phyloP scores from a whole-genome alignment of 2,113 vertebrate genomes.

The Chloropsis cyanopogon region DNA sequence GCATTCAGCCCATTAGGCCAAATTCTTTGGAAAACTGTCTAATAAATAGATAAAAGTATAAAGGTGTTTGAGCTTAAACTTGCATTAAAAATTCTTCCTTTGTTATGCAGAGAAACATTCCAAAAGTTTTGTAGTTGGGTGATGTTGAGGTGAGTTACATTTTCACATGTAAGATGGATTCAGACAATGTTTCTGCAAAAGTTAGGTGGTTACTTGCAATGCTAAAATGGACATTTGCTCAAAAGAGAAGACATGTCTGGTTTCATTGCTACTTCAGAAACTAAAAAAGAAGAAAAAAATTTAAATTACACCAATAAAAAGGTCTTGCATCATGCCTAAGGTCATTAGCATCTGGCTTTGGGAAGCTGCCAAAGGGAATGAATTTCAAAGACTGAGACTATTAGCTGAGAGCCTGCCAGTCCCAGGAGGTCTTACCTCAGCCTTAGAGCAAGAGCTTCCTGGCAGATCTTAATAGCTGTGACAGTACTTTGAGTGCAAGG shows the following conservation, averaged over 20 bases:
- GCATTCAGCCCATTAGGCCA: neutral
- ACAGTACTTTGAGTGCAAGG: neutral
- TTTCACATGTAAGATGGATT: neutral
- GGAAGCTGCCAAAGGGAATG: slow-evolving; percentile 61
- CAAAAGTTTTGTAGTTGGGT: neutral
- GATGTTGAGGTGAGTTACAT: neutral
- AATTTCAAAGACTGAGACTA: slow-evolving; percentile 59
- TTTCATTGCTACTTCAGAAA: neutral
- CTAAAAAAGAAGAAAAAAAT: neutral
- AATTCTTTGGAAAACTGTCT: neutral
- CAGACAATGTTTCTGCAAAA: neutral
- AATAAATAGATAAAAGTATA: neutral
- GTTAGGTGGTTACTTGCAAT: neutral
- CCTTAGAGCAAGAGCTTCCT: slow-evolving; percentile 59
- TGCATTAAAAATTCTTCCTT: neutral
- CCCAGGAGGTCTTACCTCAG: slow-evolving; percentile 58
- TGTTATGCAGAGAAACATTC: neutral
- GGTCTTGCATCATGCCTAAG: slow-evolving; percentile 63
- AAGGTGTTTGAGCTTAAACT: neutral
- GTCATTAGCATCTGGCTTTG: slow-evolving; percentile 65
- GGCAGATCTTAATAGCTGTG: slow-evolving; percentile 58
- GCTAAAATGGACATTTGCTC: neutral
- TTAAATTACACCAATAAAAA: slow-evolving; percentile 16
- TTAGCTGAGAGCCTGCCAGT: slow-evolving; percentile 59
- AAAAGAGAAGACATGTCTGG: neutral